Evolutionary conservation across 2,888 invertebrate genomes (phyloP), one percentile per base, ranked within the genome.

Genomic region (Acleris literana): DNA sequence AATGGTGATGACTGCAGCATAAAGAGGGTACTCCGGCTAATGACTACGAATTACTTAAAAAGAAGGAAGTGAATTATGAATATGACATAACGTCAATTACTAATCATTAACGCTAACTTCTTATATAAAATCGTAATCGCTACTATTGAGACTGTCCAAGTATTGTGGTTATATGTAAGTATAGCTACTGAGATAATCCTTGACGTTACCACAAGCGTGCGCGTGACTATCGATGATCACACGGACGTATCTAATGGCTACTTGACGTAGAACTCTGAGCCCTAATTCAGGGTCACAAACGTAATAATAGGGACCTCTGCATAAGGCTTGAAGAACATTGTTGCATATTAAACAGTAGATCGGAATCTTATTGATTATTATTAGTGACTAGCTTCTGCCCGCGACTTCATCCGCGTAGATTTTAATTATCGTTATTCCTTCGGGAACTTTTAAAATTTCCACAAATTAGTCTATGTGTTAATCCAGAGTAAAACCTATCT

Each of bases 221-320:
- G 60, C 65, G 51, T 61, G 60, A 55, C 51, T 61, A 56, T 61
- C 65, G 55, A 61, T 65, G 51, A 65, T 56, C 65, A 65, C 60
- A 60, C 55, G 55, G 65, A 60, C 44, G 59, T 51, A 49, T 16
- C 49, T 61, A 60, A 65, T 65, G 33, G 60, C 64, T 13, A 16
- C 20, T 55, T 48, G 58, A 44, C 54, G 54, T 60, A 44, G 55
- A 63, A 61, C 56, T 44, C 60, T 56, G 60, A 65, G 60, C 60
- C 65, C 65, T 61, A 65, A 65, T 56, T 61, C 65, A 65, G 55
- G 65, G 60, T 61, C 56, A 65, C 43, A 20, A 55, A 43, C 49
- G 65, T 65, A 52, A 65, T 55, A 60, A 43, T 59, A 60, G 60
- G 52, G 46, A 46, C 54, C 44, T 29, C 55, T 56, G 20, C n/a